phyloP scores from a whole-genome alignment of 2,888 invertebrate genomes.

The Pseudanteris insignis region DNA sequence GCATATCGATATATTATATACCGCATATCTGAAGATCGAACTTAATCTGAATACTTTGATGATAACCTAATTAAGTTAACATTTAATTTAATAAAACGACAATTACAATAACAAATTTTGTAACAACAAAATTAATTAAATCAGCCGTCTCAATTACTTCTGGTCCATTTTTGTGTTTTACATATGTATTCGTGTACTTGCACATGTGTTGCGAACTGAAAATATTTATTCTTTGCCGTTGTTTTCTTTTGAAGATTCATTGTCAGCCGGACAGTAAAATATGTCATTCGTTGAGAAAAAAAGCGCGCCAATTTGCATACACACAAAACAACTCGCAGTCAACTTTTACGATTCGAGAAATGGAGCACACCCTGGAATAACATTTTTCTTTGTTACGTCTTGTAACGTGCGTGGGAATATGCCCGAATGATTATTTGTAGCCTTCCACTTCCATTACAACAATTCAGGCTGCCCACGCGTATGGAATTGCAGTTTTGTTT shows the following conservation, averaged over 20 bases:
- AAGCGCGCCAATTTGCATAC: constrained; percentile 17
- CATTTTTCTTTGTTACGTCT: constrained; percentile 17
- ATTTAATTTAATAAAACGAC: too few relatives aligned
- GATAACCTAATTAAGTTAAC: too few relatives aligned
- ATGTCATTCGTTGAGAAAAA: constrained; percentile 9
- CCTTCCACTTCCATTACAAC: too few relatives aligned
- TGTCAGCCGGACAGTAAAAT: constrained; percentile 9
- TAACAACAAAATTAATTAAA: not conserved
- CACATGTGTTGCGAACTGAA: constrained; percentile 8
- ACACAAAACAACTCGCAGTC: constrained; percentile 11
- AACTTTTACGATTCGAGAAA: constrained; percentile 9
- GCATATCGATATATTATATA: too few relatives aligned
- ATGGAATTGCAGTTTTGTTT: too few relatives aligned
- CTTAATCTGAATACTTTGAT: too few relatives aligned
- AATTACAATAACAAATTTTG: too few relatives aligned
- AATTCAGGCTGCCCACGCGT: too few relatives aligned
- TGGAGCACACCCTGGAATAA: not conserved
- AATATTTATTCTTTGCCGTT: constrained; percentile 5
- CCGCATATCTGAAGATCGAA: too few relatives aligned
- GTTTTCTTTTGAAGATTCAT: constrained; percentile 12
- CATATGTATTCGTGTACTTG: not conserved
- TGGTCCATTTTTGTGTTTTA: not conserved
- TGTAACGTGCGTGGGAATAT: constrained; percentile 8
- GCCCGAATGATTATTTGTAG: not conserved
- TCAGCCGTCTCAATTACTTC: not conserved